These are phyloP conservation scores for Apostichopus californicus DNA, from an alignment of 35 echinoderm and acorn worm genomes.

Conservation along the genomic window DNA sequence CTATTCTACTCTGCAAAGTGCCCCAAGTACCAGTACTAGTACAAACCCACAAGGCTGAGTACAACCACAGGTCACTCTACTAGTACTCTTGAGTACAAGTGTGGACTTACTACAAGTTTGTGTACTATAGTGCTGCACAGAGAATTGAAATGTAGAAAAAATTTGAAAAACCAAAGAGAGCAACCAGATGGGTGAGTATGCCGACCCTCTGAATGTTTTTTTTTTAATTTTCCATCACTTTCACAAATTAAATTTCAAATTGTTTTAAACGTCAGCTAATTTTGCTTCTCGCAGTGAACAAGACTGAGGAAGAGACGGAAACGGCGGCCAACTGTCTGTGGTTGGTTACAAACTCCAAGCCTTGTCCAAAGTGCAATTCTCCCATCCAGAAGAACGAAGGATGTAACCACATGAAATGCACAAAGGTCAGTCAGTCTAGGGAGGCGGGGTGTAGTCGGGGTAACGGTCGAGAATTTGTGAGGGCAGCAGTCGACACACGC, in stretches of 20 bases:
- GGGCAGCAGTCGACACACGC: background rate
- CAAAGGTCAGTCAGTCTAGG: slow-evolving; percentile 68
- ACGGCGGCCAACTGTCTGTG: slow-evolving; percentile 90
- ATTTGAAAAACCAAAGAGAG: no score
- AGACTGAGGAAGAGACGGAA: slow-evolving; percentile 84
- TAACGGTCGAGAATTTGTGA: background rate
- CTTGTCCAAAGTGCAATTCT: slow-evolving; percentile 95
- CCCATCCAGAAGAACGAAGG: slow-evolving; percentile 99
- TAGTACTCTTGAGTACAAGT: no score
- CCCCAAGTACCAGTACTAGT: no score
- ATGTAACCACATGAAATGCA: slow-evolving; percentile 99
- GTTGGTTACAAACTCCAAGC: slow-evolving; percentile 96
- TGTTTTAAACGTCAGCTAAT: background rate
- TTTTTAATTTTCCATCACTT: background rate
- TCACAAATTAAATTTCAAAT: no score
- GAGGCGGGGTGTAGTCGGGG: no score
- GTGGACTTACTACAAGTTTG: no score
- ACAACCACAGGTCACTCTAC: no score
- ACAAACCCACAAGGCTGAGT: no score
- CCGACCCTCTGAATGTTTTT: background rate
- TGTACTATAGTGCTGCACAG: no score
- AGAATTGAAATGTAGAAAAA: no score
- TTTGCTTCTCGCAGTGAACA: slow-evolving; percentile 68
- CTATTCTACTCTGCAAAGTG: no score
- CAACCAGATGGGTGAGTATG: no score